Evolutionary conservation across 2,113 vertebrate species (phyloP).

Genomic region (Oxygymnocypris stewartii): DNA sequence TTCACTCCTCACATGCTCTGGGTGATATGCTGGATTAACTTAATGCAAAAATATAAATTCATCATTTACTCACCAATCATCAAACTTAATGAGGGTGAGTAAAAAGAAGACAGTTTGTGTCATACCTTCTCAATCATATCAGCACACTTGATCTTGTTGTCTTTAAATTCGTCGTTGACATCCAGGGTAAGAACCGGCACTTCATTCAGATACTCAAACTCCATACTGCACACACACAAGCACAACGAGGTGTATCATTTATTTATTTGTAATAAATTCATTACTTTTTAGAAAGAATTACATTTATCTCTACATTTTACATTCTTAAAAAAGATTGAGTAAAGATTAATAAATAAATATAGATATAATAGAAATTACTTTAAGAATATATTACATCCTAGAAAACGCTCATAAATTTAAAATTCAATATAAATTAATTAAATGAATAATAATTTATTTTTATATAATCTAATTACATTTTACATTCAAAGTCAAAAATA

Average conservation of each 20-base stretch:
- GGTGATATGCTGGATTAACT: background rate
- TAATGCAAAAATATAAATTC: background rate
- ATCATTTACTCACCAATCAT: background rate
- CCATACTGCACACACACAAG: conserved; percentile 71
- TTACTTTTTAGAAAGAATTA: too few species aligned
- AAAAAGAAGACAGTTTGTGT: background rate
- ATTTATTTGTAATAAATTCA: too few species aligned
- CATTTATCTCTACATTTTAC: too few species aligned
- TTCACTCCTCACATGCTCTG: background rate
- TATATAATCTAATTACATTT: too few species aligned
- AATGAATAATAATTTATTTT: too few species aligned
- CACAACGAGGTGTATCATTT: background rate
- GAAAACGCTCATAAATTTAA: too few species aligned
- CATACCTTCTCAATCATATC: conserved; percentile 89
- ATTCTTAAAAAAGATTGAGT: too few species aligned
- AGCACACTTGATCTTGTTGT: conserved; percentile 70
- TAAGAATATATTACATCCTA: too few species aligned
- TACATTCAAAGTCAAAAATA: too few species aligned
- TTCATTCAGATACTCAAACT: conserved; percentile 85
- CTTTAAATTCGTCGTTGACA: conserved; percentile 87
- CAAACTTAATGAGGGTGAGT: background rate
- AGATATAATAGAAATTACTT: too few species aligned
- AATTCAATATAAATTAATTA: too few species aligned
- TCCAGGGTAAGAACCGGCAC: conserved; percentile 87
- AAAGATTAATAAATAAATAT: too few species aligned